A percentile compares a stretch with the other conserved stretches of the same genome.
Evolutionary conservation across 1,140 invertebrate genomes (phyloP).

Genomic region (Halictus rubicundus): DNA sequence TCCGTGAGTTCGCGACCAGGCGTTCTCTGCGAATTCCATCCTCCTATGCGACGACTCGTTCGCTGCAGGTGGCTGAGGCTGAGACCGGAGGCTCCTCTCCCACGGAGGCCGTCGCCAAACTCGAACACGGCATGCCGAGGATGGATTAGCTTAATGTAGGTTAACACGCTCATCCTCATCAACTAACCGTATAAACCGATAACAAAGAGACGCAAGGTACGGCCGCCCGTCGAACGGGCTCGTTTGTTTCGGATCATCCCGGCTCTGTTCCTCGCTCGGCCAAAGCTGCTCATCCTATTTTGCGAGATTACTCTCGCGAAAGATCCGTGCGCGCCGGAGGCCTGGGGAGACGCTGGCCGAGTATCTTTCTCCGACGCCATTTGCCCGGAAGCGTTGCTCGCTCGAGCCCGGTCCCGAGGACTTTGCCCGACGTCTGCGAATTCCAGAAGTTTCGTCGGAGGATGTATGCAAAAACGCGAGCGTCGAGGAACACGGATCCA

Average conservation of each 20-base stretch:
- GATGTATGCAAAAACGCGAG: slow-evolving; percentile 27
- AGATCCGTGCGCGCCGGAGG: not conserved
- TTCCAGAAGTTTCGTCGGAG: not conserved
- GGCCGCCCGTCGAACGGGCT: slow-evolving; percentile 43
- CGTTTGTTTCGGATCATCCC: slow-evolving; percentile 65
- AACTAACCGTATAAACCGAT: slow-evolving; percentile 68
- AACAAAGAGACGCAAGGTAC: slow-evolving; percentile 53
- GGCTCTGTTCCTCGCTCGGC: slow-evolving; percentile 5
- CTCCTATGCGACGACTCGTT: not conserved
- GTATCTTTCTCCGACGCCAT: too few species aligned
- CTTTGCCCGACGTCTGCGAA: not conserved
- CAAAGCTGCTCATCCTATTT: slow-evolving; percentile 23
- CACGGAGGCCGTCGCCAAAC: not conserved
- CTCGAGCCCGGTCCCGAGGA: too few species aligned
- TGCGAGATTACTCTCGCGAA: slow-evolving; percentile 11
- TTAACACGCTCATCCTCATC: slow-evolving; percentile 74
- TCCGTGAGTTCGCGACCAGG: not conserved
- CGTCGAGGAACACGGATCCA: slow-evolving; percentile 24
- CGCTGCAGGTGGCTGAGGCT: not conserved
- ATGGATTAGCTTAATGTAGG: slow-evolving; percentile 69
- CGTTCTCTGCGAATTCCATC: not conserved
- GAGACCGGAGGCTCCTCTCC: too few species aligned
- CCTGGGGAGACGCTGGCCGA: too few species aligned
- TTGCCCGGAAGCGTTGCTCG: too few species aligned
- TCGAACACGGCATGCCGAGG: not conserved